Base-by-base conservation (phyloP, 2,797 vertebrate genomes). In the Mormyrus proboscirostris region DNA sequence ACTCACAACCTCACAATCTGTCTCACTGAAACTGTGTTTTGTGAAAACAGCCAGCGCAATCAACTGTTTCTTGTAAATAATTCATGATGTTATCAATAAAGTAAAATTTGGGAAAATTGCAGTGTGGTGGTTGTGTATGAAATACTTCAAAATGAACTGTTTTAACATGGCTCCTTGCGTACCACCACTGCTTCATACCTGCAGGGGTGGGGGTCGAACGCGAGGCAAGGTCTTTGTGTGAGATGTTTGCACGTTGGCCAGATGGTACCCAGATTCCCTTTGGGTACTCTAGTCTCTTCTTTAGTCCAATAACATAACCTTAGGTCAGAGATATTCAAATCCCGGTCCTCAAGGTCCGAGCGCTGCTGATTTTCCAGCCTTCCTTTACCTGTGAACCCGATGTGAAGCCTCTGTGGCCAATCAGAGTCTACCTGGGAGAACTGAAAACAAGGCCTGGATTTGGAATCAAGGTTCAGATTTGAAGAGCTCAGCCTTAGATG, bases 41-140 rank as follows among this genome's bases (percentile, higher is more conserved):
- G 49, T 38, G 50, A 33, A 55, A 59, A 86, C n/a, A 57, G 50
- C 85, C 85, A 88, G 19, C 65, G 57, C 16, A 88, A 41, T 41
- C 7, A 88, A 44, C 47, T 62, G 57, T 88, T 57, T 53, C 49
- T 25, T 62, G 55, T 88, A 88, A 88, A 65, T 88, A 88, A 44
- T n/a, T 14, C 59, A 44, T 88, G 9, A 65, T 62, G 86, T 47
- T 62, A 88, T 62, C 16, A 88, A 62, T 62, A 88, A 88, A 88
- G 55, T 87, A 12, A 87, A 19, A 53, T 41, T 59, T 87, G 84
- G 50, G 14, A 38, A 86, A 86, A 86, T 86, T 55, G 51, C 29
- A 38, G 41, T n/a, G 41, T 38, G n/a, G 44, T 84, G 44, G 38
- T 14, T 79, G 16, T 76, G 29, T 76, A 33, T 76, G 33, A 76